A percentile compares a stretch with the other conserved stretches of the same genome.
Evolutionary conservation across 1,140 invertebrate genomes (phyloP).

Genomic region (Lasioglossum albipes): DNA sequence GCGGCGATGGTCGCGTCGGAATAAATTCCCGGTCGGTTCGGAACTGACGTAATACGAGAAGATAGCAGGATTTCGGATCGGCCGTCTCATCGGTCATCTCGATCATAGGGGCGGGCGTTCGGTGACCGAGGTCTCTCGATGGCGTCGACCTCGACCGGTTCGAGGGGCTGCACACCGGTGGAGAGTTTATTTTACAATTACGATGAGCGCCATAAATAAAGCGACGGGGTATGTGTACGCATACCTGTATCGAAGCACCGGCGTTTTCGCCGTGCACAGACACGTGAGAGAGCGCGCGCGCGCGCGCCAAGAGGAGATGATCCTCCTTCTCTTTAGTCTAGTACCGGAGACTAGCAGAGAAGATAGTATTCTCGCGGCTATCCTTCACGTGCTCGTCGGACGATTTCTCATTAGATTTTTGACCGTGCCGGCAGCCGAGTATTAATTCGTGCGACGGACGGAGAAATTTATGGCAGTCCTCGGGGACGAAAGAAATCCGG

Average conservation of each 20-base stretch:
- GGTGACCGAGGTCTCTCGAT: neutral
- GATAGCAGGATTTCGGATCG: neutral
- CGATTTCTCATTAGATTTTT: conserved; percentile 67
- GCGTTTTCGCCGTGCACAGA: neutral
- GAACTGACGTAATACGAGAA: neutral
- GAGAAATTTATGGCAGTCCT: conserved; percentile 46
- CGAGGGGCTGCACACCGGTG: conserved; percentile 7
- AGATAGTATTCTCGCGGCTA: conserved; percentile 37
- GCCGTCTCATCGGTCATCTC: neutral
- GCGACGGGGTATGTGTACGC: conserved; percentile 8
- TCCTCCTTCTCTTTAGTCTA: no score
- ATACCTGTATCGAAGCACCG: neutral
- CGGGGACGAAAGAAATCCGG: conserved; percentile 44
- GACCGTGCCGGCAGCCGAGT: conserved; percentile 22
- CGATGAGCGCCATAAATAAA: conserved; percentile 59
- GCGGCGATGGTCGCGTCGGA: neutral
- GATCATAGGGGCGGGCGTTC: conserved; percentile 7
- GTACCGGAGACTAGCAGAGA: no score
- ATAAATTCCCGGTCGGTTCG: neutral
- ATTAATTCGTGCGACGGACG: conserved; percentile 51
- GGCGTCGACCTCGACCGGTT: conserved; percentile 43
- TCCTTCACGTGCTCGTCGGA: conserved; percentile 53
- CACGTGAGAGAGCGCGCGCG: no score
- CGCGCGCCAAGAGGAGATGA: no score
- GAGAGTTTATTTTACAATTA: conserved; percentile 61